These are phyloP conservation scores for Eleginops maclovinus DNA, from an alignment of 2,113 vertebrate species.

Conservation along the genomic window DNA sequence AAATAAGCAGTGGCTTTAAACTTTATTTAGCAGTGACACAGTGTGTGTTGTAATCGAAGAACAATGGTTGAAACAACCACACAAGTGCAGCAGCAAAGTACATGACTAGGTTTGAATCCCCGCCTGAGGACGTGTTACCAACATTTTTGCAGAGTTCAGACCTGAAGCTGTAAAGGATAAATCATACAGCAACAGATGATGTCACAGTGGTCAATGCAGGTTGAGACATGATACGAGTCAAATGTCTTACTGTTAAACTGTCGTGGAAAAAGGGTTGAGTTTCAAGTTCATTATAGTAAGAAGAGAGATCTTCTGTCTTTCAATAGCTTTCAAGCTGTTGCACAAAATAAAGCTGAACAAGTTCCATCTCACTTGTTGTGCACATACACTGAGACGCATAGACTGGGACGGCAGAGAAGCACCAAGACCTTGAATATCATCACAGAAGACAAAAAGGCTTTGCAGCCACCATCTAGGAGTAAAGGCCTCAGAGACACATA, in stretches of 20 bases:
- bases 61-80: constrained; percentile 2
- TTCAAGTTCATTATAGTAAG: constrained; percentile 32
- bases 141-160: constrained; percentile 28
- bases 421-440: constrained; percentile 24
- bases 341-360: constrained; percentile 56
- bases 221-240: constrained; percentile 19
- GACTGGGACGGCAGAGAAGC: constrained; percentile 6
- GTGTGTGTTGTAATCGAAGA: constrained; percentile 15
- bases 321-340: constrained; percentile 44
- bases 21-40: constrained; percentile 25
- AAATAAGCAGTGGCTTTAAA: constrained; percentile 42
- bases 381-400: constrained; percentile 33
- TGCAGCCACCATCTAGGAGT: constrained; percentile 14
- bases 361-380: background rate
- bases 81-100: background rate
- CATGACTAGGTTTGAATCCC: constrained; percentile 5
- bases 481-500: constrained; percentile 30
- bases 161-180: constrained; percentile 43
- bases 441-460: constrained; percentile 7
- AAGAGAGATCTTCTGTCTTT: constrained; percentile 33
- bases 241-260: constrained; percentile 19
- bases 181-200: constrained; percentile 25
- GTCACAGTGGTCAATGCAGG: constrained; percentile 11
- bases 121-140: constrained; percentile 28
- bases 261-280: constrained; percentile 30